Percentiles rank a stretch among this genome's conserved stretches.
Conservation (phyloP, 2,797 vertebrate genomes). For the Crenichthys baileyi region DNA sequence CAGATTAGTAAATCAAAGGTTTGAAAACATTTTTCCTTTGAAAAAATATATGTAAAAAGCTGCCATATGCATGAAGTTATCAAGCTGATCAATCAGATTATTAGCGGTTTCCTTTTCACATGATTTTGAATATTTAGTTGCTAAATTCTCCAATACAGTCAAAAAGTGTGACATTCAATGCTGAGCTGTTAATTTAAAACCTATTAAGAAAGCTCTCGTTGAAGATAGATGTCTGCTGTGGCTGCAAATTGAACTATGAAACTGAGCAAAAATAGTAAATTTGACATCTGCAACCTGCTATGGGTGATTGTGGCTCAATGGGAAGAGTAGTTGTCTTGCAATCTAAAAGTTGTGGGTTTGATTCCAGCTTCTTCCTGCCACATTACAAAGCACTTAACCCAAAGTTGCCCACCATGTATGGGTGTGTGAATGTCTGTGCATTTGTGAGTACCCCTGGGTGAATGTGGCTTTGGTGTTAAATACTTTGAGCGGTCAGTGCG, state of each 20-base stretch:
- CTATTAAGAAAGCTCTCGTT: neutral
- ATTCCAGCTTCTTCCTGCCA: too few species aligned
- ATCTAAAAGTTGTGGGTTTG: too few species aligned
- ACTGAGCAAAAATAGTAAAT: neutral
- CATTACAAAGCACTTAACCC: too few species aligned
- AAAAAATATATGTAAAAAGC: neutral
- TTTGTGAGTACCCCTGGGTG: too few species aligned
- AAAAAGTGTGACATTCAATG: neutral
- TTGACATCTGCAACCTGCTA: neutral
- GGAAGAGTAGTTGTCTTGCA: neutral
- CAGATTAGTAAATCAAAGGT: neutral
- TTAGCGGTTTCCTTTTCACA: neutral
- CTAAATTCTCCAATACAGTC: conserved; percentile 7
- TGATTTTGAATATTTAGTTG: neutral
- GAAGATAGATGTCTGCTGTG: neutral
- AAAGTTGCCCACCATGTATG: too few species aligned
- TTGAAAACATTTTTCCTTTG: neutral
- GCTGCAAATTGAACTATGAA: conserved; percentile 17
- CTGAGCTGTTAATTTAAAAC: neutral
- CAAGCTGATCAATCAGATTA: neutral
- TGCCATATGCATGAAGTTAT: neutral
- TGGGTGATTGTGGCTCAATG: neutral
- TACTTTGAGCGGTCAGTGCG: too few species aligned
- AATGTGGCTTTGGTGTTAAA: too few species aligned
- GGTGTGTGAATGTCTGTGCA: too few species aligned